Conservation (phyloP, 2,113 vertebrate species). For the Aramus guarauna region DNA sequence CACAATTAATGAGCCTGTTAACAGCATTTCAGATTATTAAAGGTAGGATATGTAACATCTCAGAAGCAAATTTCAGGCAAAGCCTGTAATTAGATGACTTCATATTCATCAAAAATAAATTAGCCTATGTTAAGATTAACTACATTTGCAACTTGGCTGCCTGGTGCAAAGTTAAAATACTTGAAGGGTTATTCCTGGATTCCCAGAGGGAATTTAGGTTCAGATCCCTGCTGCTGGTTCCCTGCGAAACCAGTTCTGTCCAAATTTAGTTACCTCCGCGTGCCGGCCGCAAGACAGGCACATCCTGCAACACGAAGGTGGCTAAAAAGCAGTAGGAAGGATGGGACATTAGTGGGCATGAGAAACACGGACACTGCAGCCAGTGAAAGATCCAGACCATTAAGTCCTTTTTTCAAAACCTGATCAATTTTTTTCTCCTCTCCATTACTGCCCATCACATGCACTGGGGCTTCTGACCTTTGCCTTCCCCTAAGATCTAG, state of each 20-base stretch:
- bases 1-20: background rate
- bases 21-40: background rate
- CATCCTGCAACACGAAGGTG: background rate
- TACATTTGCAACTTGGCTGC: background rate
- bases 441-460: background rate
- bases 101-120: background rate
- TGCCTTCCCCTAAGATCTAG: background rate
- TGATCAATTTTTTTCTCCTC: no score
- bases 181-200: background rate
- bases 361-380: background rate
- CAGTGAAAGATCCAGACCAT: background rate
- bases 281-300: background rate
- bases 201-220: background rate
- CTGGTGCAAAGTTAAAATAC: background rate
- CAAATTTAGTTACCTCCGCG: background rate
- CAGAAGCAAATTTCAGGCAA: background rate
- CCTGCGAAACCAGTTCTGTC: background rate
- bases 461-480: background rate
- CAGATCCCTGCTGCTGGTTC: background rate
- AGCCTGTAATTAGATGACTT: background rate
- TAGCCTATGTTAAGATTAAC: background rate
- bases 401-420: background rate
- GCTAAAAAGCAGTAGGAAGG: background rate
- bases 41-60: background rate
- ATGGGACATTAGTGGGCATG: background rate